Evolutionary conservation across 1,140 invertebrate genomes (phyloP), one percentile per base, ranked within the genome.

Genomic region (Polypedilum pembai): DNA sequence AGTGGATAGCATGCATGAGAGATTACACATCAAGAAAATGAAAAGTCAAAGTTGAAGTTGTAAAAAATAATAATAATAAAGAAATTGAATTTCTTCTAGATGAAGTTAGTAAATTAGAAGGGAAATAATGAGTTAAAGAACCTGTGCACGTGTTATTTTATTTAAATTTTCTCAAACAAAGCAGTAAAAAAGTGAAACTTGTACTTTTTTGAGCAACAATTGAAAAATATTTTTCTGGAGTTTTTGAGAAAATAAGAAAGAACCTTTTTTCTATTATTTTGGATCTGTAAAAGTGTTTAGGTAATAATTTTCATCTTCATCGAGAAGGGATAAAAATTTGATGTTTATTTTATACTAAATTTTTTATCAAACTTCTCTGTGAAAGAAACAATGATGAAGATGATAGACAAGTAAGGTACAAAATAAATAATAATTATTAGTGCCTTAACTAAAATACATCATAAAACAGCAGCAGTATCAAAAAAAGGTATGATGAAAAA

Each of bases 81-180:
- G 24, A 33, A 33, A 33, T 33, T 33, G 24, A 3, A 5, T 33
- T 33, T 33, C 24, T 33, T 33, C 24, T 33, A 33, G 24, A 33
- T 33, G 24, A 33, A 33, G 2, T 33, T 3, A 33, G 5, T 33
- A 5, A 33, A 33, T 33, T 1, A 20, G 20, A 69, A 10, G 17
- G 10, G 20, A 69, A 5, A 5, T 20, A 69, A 20, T 33, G 24
- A 33, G 5, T 5, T 33, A 33, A 33, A 69, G 8, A 69, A 18
- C 65, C 17, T 69, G n/a, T 69, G 65, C 65, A 69, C 17, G 15
- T 69, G 65, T 69, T 69, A 69, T 69, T 69, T 69, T 69, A 69
- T 69, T 69, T 69, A 69, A 33, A 69, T 20, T 69, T 69, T 69
- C 65, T 18, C 8, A 18, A 69, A 69, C 65, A 69, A 7, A 69